Conservation (phyloP, 1,140 invertebrate genomes). For the Trichonephila clavipes region DNA sequence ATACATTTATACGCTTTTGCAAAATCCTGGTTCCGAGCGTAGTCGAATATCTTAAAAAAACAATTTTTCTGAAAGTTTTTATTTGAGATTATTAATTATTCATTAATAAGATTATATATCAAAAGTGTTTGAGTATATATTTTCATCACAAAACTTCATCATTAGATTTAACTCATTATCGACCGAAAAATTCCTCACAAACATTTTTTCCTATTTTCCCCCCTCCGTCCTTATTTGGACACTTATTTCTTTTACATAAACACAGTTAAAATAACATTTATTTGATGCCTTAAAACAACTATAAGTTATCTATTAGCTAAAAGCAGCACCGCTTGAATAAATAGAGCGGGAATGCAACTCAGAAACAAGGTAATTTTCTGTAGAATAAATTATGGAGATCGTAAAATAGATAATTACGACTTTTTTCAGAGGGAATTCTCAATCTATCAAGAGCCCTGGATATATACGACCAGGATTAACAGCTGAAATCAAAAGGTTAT, state of each 20-base stretch:
- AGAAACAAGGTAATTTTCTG: background rate
- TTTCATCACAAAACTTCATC: too few relatives aligned
- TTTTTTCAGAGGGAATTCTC: background rate
- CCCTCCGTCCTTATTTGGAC: too few relatives aligned
- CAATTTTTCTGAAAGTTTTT: too few relatives aligned
- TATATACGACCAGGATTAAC: background rate
- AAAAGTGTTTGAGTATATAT: too few relatives aligned
- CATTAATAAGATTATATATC: too few relatives aligned
- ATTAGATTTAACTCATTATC: too few relatives aligned
- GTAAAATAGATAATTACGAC: background rate
- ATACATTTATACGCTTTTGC: too few relatives aligned
- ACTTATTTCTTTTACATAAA: background rate
- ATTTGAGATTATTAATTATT: too few relatives aligned
- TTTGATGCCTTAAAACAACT: background rate
- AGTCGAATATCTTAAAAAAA: too few relatives aligned
- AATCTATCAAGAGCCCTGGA: background rate
- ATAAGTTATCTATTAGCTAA: background rate
- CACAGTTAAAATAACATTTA: background rate
- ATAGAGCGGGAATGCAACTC: background rate
- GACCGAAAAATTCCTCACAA: too few relatives aligned
- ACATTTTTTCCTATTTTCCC: too few relatives aligned
- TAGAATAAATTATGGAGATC: background rate
- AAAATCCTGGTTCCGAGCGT: too few relatives aligned
- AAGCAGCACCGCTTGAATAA: background rate
- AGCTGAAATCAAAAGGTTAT: slow-evolving; percentile 24